phyloP scores from a whole-genome alignment of 2,888 invertebrate species.

The Pseudolycoriella hygida region DNA sequence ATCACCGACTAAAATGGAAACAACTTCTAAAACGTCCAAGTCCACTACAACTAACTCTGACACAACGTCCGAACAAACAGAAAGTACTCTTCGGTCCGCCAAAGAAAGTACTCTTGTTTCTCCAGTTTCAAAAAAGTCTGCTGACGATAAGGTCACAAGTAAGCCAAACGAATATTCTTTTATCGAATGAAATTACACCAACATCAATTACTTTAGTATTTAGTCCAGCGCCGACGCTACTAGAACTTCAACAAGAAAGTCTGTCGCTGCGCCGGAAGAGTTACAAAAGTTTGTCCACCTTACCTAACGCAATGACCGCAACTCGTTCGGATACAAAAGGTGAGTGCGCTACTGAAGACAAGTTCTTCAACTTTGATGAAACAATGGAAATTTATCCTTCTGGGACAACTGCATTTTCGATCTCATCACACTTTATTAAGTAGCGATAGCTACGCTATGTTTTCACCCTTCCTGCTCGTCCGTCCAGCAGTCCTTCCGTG shows the following conservation, averaged over 20 bases:
- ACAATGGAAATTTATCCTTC: no score
- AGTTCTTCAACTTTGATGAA: neutral
- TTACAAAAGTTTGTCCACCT: constrained; percentile 12
- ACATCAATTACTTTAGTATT: constrained; percentile 25
- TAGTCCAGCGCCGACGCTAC: constrained; percentile 67
- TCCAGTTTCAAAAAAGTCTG: neutral
- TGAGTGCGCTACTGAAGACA: neutral
- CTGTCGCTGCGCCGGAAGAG: constrained; percentile 55
- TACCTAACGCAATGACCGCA: no score
- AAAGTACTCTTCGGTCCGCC: neutral
- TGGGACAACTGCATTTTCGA: no score
- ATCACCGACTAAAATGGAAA: constrained; percentile 15
- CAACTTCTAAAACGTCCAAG: constrained; percentile 9
- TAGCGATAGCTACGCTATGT: no score
- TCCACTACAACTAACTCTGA: neutral
- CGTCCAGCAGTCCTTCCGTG: no score
- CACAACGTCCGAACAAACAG: neutral
- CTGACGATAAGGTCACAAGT: constrained; percentile 1
- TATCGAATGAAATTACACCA: neutral
- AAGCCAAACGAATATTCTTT: neutral
- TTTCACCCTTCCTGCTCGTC: no score
- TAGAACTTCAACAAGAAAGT: constrained; percentile 75
- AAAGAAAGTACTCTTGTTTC: neutral
- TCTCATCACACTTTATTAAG: no score
- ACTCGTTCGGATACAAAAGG: neutral